phyloP scores from a whole-genome alignment of 2,113 vertebrate species.

The Gobiocypris rarus region DNA sequence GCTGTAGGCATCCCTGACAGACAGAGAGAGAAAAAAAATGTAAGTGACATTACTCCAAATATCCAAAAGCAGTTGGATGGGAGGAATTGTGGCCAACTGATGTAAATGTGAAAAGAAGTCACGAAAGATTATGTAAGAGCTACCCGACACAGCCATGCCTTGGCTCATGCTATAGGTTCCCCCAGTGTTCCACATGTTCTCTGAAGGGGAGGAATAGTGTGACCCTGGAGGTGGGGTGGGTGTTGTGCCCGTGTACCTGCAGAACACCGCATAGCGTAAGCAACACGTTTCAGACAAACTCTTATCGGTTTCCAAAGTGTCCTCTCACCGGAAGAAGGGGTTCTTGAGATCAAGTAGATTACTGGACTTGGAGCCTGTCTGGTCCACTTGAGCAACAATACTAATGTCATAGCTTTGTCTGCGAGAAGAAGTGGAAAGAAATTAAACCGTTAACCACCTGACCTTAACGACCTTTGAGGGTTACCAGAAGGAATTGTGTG shows the following conservation, averaged over 20 bases:
- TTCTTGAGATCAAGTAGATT: constrained; percentile 96
- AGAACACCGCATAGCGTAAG: constrained; percentile 49
- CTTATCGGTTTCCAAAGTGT: not conserved
- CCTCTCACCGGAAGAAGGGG: constrained; percentile 89
- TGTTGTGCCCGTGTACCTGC: constrained; percentile 88
- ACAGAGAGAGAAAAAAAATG: constrained; percentile 9
- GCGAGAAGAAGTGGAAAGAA: constrained; percentile 35
- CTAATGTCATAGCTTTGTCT: constrained; percentile 98
- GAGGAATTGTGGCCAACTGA: not conserved
- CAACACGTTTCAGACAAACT: not conserved
- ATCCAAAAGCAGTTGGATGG: not conserved
- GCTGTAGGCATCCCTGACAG: constrained; percentile 87
- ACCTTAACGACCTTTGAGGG: no score
- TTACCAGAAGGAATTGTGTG: not conserved
- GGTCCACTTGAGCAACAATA: constrained; percentile 95
- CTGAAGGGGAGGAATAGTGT: constrained; percentile 91
- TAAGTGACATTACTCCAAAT: not conserved
- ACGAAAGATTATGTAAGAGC: not conserved
- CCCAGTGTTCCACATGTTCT: constrained; percentile 93
- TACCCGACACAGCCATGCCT: constrained; percentile 87
- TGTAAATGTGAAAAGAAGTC: not conserved
- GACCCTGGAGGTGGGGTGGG: constrained; percentile 91
- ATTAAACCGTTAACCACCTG: not conserved
- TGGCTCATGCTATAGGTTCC: constrained; percentile 86
- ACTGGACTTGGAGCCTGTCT: constrained; percentile 95